Percentiles rank a stretch among this genome's conserved stretches.
These are phyloP conservation scores for Rhagologus leucostigma DNA, from an alignment of 2,113 vertebrate genomes.

Conservation along the genomic window DNA sequence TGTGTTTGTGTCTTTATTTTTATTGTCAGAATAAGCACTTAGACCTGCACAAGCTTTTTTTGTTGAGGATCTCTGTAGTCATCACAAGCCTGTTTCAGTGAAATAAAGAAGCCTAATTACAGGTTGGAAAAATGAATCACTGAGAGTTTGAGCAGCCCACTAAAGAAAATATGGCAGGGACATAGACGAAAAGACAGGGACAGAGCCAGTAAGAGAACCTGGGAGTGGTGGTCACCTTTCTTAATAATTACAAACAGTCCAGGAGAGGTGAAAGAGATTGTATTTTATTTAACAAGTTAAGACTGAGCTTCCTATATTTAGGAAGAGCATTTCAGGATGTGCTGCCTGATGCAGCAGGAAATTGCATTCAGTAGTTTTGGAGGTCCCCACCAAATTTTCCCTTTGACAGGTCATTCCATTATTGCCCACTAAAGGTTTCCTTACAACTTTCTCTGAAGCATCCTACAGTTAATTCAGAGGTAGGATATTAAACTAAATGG, in stretches of 20 bases:
- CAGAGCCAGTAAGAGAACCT: not conserved
- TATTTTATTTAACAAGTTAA: not conserved
- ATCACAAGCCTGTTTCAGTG: not conserved
- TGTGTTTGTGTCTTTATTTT: not conserved
- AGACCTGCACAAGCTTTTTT: not conserved
- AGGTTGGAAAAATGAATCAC: not conserved
- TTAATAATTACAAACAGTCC: not conserved
- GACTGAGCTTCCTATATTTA: not conserved
- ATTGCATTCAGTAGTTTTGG: not conserved
- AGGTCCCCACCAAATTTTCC: not conserved
- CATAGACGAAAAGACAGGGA: not conserved
- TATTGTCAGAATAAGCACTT: not conserved
- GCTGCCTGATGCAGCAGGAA: not conserved
- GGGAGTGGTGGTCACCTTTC: not conserved
- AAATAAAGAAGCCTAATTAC: not conserved
- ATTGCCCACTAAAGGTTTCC: not conserved
- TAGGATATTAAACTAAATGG: constrained; percentile 24
- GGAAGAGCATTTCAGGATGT: not conserved
- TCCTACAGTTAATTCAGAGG: not conserved
- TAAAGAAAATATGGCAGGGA: not conserved
- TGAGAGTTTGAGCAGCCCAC: not conserved
- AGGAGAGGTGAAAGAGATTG: not conserved
- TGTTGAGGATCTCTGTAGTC: not conserved
- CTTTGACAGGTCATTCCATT: not conserved
- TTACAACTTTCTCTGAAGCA: not conserved